A percentile compares a stretch with the other conserved stretches of the same genome.
These are phyloP conservation scores for Lasioglossum baleicum DNA, from an alignment of 1,140 invertebrate genomes.

Conservation along the genomic window DNA sequence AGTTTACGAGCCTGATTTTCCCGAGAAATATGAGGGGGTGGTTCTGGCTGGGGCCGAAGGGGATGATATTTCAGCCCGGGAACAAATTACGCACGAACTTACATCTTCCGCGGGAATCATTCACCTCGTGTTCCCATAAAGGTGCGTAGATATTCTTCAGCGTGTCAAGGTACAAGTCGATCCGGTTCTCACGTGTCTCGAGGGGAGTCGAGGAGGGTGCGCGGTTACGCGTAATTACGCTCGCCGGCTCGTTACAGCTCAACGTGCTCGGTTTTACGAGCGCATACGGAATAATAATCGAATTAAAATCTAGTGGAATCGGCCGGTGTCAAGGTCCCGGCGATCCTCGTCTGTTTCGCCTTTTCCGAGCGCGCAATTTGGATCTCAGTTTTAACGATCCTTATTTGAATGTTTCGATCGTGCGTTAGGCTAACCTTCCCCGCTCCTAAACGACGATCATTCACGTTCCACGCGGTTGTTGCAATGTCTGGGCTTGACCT, in stretches of 20 bases:
- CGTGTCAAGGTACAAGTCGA: conserved; percentile 13
- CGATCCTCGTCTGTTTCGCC: background rate
- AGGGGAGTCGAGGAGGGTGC: background rate
- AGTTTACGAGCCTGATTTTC: no score
- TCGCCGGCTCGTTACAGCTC: conserved; percentile 61
- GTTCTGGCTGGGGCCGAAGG: no score
- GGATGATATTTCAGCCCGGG: background rate
- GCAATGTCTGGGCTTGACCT: background rate
- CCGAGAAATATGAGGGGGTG: no score
- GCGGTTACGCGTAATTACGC: conserved; percentile 61
- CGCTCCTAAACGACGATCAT: background rate
- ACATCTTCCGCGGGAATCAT: background rate
- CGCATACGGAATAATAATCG: conserved; percentile 57
- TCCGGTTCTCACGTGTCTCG: conserved; percentile 45
- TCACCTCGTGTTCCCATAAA: conserved; percentile 15
- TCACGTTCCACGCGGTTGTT: background rate
- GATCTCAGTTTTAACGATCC: conserved; percentile 21
- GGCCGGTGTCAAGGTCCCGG: conserved; percentile 4
- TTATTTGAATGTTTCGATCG: conserved; percentile 23
- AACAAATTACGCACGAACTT: background rate
- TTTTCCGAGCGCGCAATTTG: conserved; percentile 5
- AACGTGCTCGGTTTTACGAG: conserved; percentile 60
- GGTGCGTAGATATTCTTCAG: background rate
- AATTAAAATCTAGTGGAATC: conserved; percentile 50
- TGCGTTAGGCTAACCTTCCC: background rate